Base-by-base conservation (phyloP, 1,140 invertebrate genomes). In the Chironomus striatipennis region DNA sequence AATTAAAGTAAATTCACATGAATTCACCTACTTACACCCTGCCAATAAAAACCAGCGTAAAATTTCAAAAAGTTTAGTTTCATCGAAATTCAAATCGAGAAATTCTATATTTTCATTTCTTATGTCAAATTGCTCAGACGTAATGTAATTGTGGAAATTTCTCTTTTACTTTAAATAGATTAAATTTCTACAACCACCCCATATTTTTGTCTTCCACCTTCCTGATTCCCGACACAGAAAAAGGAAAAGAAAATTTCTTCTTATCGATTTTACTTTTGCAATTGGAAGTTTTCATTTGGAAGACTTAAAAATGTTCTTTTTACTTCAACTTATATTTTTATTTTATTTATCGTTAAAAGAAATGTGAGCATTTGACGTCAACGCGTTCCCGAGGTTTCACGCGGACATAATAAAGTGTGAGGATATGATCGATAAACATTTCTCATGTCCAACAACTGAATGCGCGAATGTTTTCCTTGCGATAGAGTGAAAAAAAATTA, bases 291-390 rank as follows among this genome's bases (percentile, higher is more conserved):
- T 70, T 70, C 65, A 70, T n/a, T 70, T 21, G 65, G 65, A 70
- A 70, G 65, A 70, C 65, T 70, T 70, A 70, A 70, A 70, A 70
- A 70, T 70, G 65, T 70, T 70, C 12, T 57, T 57, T 15, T 57
- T 57, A n/a, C 7, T 17, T 18, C 9, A 20, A 18, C 18, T n/a
- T n/a, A n/a, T n/a, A n/a, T n/a, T n/a, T n/a, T n/a, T n/a, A 18
- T 70, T 70, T 3, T 18, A 9, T 70, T 18, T 17, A 70, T 21
- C 18, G 65, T 70, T 9, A 7, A 18, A 17, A 20, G 65, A 70
- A 70, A 70, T 70, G 20, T 70, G 18, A 70, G 65, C 12, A 70
- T 5, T 21, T 70, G 65, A 70, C 65, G 65, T 70, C 65, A 70
- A 21, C n/a, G 65, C 17, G 17, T 18, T 57, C n/a, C n/a, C 9